Evolutionary conservation across 2,113 vertebrate genomes (phyloP), one percentile per base, ranked within the genome.

Genomic region (Esox niger): DNA sequence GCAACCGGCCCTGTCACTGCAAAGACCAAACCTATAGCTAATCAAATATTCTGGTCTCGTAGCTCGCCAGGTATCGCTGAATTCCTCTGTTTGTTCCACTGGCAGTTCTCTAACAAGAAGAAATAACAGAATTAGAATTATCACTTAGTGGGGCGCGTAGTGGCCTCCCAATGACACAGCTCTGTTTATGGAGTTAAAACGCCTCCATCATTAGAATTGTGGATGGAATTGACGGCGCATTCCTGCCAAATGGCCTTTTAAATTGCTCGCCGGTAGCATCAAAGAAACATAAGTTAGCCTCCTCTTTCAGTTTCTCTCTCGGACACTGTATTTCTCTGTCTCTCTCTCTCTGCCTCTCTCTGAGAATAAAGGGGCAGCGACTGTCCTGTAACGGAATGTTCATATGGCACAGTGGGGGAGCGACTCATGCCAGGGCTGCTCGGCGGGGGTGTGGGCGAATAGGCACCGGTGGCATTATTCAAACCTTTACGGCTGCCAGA

Each of bases 401-500:
- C 9, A 6, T 11, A 25, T 23, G 59, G 23, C 4, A 25, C 17
- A n/a, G 31, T 63, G 54, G 54, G 43, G 29, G 33, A 43, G 5
- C 13, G 38, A 43, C 13, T 15, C 54, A 23, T 35, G 62, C 66
- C 62, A 55, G 32, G 6, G 35, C 61, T 56, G 38, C 35, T 55
- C 57, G 55, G 56, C 25, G 30, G 20, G 25, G 31, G 31, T 31
- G 26, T 20, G 29, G 30, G 47, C 25, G 35, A 30, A 23, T 46
- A 8, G 47, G 6, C 47, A 52, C 5, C 8, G n/a, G 20, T 46
- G 23, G 46, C 38, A 32, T 68, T 60, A 68, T 47, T 69, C 62
- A 62, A 69, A 31, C 62, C 23, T 43, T 64, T 56, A 57, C 46
- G 52, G 54, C 32, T 66, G 62, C 73, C 65, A 71, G 66, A 61